These are phyloP conservation scores for Acleris holmiana DNA, from an alignment of 2,888 invertebrate genomes.

Conservation along the genomic window DNA sequence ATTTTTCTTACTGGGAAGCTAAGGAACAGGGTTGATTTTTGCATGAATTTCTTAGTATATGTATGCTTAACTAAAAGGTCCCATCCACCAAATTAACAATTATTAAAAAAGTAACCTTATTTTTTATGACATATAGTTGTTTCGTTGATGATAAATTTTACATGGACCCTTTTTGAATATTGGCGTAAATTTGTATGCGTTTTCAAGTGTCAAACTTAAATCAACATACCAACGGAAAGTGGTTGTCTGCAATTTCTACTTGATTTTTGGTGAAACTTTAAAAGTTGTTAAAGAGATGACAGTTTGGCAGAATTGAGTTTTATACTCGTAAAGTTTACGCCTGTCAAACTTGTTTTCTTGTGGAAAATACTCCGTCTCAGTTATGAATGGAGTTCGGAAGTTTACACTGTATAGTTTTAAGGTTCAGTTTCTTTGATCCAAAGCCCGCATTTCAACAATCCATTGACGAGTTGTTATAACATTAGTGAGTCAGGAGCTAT, in stretches of 20 bases:
- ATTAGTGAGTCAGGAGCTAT: no score
- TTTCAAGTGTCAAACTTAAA: conserved; percentile 23
- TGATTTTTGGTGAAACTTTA: conserved; percentile 26
- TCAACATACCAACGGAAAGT: conserved; percentile 1
- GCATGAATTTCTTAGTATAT: background rate
- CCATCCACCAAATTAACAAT: no score
- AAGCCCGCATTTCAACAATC: no score
- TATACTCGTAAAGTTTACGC: no score
- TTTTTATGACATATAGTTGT: no score
- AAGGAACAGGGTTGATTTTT: background rate
- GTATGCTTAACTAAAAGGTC: no score
- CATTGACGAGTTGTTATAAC: no score
- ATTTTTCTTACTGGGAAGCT: background rate
- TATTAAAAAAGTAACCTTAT: no score
- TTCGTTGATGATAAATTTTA: background rate
- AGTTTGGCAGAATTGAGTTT: background rate
- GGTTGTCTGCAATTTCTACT: conserved; percentile 21
- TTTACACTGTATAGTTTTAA: no score
- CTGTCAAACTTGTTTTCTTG: background rate
- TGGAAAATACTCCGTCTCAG: background rate
- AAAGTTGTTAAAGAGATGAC: conserved; percentile 16
- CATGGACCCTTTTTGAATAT: no score
- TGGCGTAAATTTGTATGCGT: background rate
- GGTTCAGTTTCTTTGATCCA: no score
- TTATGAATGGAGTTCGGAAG: background rate